These are phyloP conservation scores for Nesometra sesokonis DNA, from an alignment of 35 echinoderm and acorn worm genomes.

Conservation along the genomic window DNA sequence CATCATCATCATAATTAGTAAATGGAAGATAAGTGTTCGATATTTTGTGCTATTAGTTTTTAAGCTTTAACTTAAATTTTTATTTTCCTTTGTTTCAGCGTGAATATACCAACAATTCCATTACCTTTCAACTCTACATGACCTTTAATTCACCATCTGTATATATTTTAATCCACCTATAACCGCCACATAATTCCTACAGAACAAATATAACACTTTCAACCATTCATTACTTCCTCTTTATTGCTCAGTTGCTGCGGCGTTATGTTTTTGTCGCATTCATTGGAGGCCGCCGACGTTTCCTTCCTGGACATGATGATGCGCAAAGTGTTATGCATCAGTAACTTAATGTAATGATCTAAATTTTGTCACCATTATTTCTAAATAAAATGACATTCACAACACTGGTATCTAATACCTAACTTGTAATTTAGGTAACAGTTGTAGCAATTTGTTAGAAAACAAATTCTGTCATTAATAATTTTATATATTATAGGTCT, in stretches of 20 bases:
- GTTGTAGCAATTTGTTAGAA: no score
- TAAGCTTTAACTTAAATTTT: not conserved
- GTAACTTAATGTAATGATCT: not conserved
- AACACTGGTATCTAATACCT: no score
- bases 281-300: not conserved
- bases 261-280: not conserved
- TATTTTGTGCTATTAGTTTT: not conserved
- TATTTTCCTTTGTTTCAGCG: not conserved
- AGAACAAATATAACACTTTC: constrained; percentile 1
- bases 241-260: not conserved
- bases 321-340: not conserved
- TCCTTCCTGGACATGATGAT: not conserved
- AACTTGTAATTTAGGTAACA: no score
- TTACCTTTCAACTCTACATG: not conserved
- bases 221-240: not conserved
- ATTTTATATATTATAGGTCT: no score
- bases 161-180: not conserved
- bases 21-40: no score
- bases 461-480: no score
- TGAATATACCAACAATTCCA: not conserved
- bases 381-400: not conserved
- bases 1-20: no score
- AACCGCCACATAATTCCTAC: not conserved
- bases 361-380: not conserved
- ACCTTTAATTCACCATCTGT: not conserved